phyloP scores from a whole-genome alignment of 2,888 invertebrate species.

The Alcis repandata region DNA sequence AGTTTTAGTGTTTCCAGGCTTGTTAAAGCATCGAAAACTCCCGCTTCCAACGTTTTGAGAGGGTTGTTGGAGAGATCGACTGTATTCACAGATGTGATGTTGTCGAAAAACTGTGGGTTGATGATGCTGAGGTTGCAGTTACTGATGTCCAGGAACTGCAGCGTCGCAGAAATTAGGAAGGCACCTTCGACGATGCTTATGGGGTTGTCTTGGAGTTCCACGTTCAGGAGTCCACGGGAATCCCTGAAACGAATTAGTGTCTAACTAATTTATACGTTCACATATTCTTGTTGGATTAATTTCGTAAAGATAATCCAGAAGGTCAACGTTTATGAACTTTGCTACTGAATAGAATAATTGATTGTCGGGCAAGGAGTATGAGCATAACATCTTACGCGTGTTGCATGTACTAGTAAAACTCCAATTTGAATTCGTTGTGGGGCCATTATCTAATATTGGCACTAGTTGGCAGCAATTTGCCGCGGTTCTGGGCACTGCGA shows the following conservation, averaged over 20 bases:
- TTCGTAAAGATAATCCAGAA: background rate
- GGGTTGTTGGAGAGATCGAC: constrained; percentile 91
- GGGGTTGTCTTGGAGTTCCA: constrained; percentile 90
- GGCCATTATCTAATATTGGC: constrained; percentile 83
- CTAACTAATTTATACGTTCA: background rate
- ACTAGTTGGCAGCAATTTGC: constrained; percentile 71
- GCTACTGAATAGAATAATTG: constrained; percentile 22
- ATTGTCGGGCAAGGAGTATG: constrained; percentile 41
- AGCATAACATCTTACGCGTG: constrained; percentile 53
- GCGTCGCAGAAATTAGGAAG: constrained; percentile 88
- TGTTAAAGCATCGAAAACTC: constrained; percentile 88
- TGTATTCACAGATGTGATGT: constrained; percentile 88
- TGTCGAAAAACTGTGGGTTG: constrained; percentile 88
- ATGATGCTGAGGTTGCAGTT: constrained; percentile 87
- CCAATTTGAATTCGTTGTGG: constrained; percentile 81
- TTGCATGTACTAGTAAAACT: constrained; percentile 60
- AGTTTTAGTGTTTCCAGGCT: constrained; percentile 89
- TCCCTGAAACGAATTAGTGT: constrained; percentile 81
- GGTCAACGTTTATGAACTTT: background rate
- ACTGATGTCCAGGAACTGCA: constrained; percentile 90
- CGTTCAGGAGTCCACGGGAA: constrained; percentile 89
- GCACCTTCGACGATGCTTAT: constrained; percentile 87
- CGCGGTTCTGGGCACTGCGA: constrained; percentile 61
- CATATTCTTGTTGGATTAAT: background rate
- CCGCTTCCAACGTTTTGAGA: constrained; percentile 84